A percentile compares a stretch with the other conserved stretches of the same genome.
phyloP scores from a whole-genome alignment of 2,888 invertebrate genomes.

The Listrodromus nycthemerus region DNA sequence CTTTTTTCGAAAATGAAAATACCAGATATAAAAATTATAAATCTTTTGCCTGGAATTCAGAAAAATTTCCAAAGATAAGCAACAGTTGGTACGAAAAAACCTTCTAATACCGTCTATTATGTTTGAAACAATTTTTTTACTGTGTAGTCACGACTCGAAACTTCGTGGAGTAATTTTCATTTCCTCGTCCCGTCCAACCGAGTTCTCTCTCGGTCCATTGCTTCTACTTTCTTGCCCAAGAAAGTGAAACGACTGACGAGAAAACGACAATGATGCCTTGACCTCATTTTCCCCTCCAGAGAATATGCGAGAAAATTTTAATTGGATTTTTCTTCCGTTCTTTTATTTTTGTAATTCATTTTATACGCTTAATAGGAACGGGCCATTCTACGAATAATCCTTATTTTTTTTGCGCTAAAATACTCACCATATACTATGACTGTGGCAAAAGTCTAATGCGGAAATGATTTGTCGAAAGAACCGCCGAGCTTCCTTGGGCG shows the following conservation, averaged over 20 bases:
- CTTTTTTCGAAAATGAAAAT: too few relatives aligned
- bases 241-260: slow-evolving; percentile 50
- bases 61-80: too few relatives aligned
- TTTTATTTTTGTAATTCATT: not conserved
- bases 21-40: too few relatives aligned
- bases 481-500: slow-evolving; percentile 97
- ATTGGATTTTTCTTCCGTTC: slow-evolving; percentile 20
- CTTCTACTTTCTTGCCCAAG: slow-evolving; percentile 66
- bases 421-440: slow-evolving; percentile 99
- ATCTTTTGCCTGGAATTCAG: too few relatives aligned
- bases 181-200: slow-evolving; percentile 3
- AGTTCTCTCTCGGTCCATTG: slow-evolving; percentile 27
- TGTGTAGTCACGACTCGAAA: slow-evolving; percentile 31
- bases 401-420: not conserved
- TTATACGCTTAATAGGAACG: not conserved
- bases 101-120: too few relatives aligned
- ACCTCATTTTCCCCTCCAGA: slow-evolving; percentile 59
- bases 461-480: slow-evolving; percentile 99
- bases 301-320: slow-evolving; percentile 12
- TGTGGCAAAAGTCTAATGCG: slow-evolving; percentile 99
- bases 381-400: not conserved
- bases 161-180: slow-evolving; percentile 41
- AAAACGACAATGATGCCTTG: slow-evolving; percentile 51
- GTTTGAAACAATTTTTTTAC: too few relatives aligned
- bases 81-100: too few relatives aligned